These are phyloP conservation scores for Scleropages formosus DNA, from an alignment of 2,797 vertebrate species.

Conservation along the genomic window DNA sequence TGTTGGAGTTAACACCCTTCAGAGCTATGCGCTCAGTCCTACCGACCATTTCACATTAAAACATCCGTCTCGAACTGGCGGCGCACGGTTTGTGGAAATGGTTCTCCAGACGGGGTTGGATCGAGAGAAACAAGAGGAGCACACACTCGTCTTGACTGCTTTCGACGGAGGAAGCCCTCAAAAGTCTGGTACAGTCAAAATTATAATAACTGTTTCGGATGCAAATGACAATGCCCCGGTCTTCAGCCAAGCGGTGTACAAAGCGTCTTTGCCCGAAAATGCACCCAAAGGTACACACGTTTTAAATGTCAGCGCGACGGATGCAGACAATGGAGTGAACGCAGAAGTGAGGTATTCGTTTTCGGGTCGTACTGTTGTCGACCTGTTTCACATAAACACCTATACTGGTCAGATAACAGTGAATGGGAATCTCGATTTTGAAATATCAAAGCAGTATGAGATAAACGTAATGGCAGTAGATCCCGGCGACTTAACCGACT, in stretches of 20 bases:
- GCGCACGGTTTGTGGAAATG: slow-evolving; percentile 54
- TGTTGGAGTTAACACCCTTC: slow-evolving; percentile 47
- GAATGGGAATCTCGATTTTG: slow-evolving; percentile 50
- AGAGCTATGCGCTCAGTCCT: slow-evolving; percentile 50
- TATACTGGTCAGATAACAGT: slow-evolving; percentile 55
- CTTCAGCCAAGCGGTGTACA: slow-evolving; percentile 40
- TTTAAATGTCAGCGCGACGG: slow-evolving; percentile 35
- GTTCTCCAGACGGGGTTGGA: slow-evolving; percentile 57
- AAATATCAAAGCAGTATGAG: slow-evolving; percentile 57
- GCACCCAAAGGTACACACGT: slow-evolving; percentile 28
- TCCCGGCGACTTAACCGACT: slow-evolving; percentile 50
- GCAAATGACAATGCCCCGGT: slow-evolving; percentile 39
- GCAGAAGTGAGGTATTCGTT: slow-evolving; percentile 54
- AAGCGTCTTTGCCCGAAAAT: slow-evolving; percentile 36
- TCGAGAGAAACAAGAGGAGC: slow-evolving; percentile 48
- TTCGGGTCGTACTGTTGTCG: slow-evolving; percentile 45
- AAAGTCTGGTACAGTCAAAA: slow-evolving; percentile 57
- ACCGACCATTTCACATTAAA: slow-evolving; percentile 57
- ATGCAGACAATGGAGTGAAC: slow-evolving; percentile 56
- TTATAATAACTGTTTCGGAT: slow-evolving; percentile 38
- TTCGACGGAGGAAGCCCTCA: slow-evolving; percentile 59
- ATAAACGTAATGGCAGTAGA: slow-evolving; percentile 62
- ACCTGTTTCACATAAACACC: slow-evolving; percentile 36
- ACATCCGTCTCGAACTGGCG: slow-evolving; percentile 49
- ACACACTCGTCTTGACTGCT: slow-evolving; percentile 56